These are phyloP conservation scores for Peromyscus californicus DNA, from an alignment of 2,113 vertebrate species.

Conservation along the genomic window DNA sequence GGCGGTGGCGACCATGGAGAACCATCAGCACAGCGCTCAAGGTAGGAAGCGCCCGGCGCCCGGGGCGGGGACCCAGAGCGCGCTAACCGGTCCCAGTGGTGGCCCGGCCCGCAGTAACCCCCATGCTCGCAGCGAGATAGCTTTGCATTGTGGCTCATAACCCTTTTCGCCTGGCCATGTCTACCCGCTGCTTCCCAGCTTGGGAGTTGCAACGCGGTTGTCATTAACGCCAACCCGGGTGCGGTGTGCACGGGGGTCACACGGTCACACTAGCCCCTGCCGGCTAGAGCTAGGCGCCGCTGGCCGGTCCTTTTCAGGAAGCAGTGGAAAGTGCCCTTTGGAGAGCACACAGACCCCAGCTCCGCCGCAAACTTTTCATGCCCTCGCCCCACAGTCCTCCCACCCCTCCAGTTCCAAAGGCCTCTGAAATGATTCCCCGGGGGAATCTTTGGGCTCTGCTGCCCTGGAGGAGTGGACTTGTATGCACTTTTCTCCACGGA, in stretches of 20 bases:
- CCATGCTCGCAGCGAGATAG: not conserved
- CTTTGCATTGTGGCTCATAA: not conserved
- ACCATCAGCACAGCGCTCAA: constrained; percentile 90
- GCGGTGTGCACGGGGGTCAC: constrained; percentile 38
- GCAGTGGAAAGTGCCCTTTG: constrained; percentile 49
- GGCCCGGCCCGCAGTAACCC: not conserved
- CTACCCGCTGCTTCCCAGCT: not conserved
- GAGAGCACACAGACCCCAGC: constrained; percentile 33
- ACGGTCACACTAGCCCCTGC: constrained; percentile 18
- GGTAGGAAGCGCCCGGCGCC: constrained; percentile 85
- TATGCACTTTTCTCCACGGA: constrained; percentile 45
- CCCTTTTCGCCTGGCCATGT: constrained; percentile 20
- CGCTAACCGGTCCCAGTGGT: not conserved
- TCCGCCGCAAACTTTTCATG: constrained; percentile 81
- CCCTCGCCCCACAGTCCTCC: not conserved
- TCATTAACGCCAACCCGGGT: constrained; percentile 35
- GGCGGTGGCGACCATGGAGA: constrained; percentile 87
- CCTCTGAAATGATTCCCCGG: not conserved
- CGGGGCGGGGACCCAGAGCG: constrained; percentile 24
- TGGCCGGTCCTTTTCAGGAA: not conserved
- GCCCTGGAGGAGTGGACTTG: not conserved
- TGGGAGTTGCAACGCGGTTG: constrained; percentile 61
- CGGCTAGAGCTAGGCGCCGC: not conserved
- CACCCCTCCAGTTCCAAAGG: not conserved
- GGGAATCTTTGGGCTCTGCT: constrained; percentile 32